Evolutionary conservation across 2,797 vertebrate species (phyloP).

Genomic region (Epinephelus malabaricus): DNA sequence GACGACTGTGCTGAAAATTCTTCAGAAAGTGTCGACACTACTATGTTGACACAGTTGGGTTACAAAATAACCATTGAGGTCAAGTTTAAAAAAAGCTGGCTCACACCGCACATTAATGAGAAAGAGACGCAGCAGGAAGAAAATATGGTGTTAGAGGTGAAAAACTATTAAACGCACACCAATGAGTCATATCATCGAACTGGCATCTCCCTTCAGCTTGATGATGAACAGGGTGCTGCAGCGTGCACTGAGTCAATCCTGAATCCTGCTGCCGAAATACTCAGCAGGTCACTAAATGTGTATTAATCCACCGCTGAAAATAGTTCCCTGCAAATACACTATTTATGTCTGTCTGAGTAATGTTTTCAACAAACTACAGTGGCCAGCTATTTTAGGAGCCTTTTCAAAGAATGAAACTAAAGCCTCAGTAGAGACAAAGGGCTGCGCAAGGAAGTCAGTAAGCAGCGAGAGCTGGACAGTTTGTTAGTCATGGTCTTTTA

Average conservation of each 20-base stretch:
- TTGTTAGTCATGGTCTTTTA: neutral
- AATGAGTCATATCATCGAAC: neutral
- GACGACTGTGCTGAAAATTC: slow-evolving; percentile 63
- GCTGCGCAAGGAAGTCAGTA: neutral
- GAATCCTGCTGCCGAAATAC: neutral
- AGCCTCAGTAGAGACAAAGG: neutral
- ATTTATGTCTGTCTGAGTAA: neutral
- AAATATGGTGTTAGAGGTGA: neutral
- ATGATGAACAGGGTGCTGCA: neutral
- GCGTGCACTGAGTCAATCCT: neutral
- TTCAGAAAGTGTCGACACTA: slow-evolving; percentile 72
- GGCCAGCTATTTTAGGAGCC: neutral
- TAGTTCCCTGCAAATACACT: neutral
- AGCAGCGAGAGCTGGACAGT: neutral
- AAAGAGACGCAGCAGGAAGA: neutral
- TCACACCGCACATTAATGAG: neutral
- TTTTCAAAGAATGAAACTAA: neutral
- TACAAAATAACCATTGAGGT: slow-evolving; percentile 59
- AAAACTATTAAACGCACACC: neutral
- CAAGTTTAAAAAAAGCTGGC: slow-evolving; percentile 35
- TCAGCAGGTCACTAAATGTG: neutral
- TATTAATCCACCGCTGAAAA: neutral
- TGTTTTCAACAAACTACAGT: neutral
- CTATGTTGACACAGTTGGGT: slow-evolving; percentile 59
- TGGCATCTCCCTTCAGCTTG: neutral